Percentiles rank a stretch among this genome's conserved stretches.
Conservation (phyloP, 2,888 invertebrate genomes). For the Oscheius sp. region DNA sequence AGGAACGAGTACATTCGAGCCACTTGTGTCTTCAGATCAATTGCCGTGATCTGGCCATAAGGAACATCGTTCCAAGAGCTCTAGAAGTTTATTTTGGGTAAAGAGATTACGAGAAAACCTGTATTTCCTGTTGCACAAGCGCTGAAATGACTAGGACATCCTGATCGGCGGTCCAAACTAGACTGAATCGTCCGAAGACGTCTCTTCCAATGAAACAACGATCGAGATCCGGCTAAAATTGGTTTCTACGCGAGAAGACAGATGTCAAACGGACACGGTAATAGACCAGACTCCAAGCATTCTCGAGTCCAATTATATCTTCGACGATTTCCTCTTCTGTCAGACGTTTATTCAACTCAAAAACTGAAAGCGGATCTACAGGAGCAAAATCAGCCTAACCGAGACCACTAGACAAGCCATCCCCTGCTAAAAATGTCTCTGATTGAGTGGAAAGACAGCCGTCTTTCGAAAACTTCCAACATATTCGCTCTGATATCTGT, state of each 20-base stretch:
- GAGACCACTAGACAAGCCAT: neutral
- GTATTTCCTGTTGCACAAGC: neutral
- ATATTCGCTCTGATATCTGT: neutral
- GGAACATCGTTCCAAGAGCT: slow-evolving; percentile 50
- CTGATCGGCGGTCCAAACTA: slow-evolving; percentile 5
- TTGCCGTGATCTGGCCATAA: slow-evolving; percentile 45
- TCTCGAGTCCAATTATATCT: neutral
- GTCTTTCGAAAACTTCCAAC: neutral
- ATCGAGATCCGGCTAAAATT: slow-evolving; percentile 20
- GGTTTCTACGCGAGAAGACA: neutral
- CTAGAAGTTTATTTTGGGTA: neutral
- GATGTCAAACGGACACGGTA: slow-evolving; percentile 3
- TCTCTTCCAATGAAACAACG: slow-evolving; percentile 32
- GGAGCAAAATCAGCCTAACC: neutral
- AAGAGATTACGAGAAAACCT: neutral
- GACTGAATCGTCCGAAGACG: slow-evolving; percentile 32
- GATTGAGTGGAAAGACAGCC: neutral
- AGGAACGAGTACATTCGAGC: slow-evolving; percentile 37
- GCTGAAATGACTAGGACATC: neutral
- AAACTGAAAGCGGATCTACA: neutral
- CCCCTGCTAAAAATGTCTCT: neutral
- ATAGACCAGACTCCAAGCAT: slow-evolving; percentile 25
- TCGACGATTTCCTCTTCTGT: neutral
- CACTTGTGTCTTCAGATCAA: neutral
- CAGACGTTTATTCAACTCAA: neutral